Percentiles rank a stretch among this genome's conserved stretches.
Conservation (phyloP, 2,113 vertebrate genomes). For the Pseudolaguvia tuberculata region DNA sequence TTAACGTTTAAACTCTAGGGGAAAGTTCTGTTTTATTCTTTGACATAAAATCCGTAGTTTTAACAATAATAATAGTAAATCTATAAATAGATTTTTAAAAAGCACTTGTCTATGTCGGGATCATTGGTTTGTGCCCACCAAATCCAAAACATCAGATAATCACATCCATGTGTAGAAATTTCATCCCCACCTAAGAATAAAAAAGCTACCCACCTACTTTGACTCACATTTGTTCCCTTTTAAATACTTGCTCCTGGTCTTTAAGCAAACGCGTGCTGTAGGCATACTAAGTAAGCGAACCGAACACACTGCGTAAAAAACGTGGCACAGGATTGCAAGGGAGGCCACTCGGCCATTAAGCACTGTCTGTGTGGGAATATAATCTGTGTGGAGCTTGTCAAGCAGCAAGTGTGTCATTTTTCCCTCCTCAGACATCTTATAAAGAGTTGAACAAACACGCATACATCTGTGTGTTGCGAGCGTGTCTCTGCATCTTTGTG, state of each 20-base stretch:
- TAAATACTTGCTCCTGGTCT: constrained; percentile 16
- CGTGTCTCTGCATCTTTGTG: constrained; percentile 51
- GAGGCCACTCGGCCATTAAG: not conserved
- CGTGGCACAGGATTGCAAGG: not conserved
- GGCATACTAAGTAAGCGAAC: constrained; percentile 48
- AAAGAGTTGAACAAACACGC: constrained; percentile 29
- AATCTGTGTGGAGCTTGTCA: not conserved
- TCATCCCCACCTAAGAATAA: constrained; percentile 1
- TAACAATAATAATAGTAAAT: too few species aligned
- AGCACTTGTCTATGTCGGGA: not conserved
- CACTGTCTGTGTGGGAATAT: constrained; percentile 12
- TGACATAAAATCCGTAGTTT: too few species aligned
- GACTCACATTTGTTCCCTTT: constrained; percentile 23
- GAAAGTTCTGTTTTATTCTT: too few species aligned
- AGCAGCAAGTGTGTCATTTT: constrained; percentile 13
- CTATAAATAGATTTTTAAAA: not conserved
- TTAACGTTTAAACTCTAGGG: not conserved
- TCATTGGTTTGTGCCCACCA: not conserved
- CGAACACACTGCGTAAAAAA: constrained; percentile 35
- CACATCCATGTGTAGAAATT: not conserved
- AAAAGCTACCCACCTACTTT: not conserved
- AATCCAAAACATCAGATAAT: not conserved
- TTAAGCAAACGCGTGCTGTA: constrained; percentile 42
- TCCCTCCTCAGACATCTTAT: constrained; percentile 16
- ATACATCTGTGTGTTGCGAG: constrained; percentile 31